phyloP scores from a whole-genome alignment of 2,888 invertebrate genomes.

The Pherbina coryleti region DNA sequence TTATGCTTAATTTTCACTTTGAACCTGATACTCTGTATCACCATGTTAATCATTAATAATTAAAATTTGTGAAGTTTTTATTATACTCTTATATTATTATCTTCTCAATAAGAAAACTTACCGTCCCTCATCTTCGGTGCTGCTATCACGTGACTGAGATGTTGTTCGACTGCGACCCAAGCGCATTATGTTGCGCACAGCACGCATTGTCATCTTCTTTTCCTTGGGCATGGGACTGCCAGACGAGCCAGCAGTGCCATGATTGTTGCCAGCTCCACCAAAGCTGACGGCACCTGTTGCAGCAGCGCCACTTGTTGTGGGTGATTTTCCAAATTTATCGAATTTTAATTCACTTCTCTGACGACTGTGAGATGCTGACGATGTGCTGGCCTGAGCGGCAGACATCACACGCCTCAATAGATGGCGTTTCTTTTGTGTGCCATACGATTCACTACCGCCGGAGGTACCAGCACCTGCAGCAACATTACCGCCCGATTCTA shows the following conservation, averaged over 20 bases:
- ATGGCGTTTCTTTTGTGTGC: constrained; percentile 53
- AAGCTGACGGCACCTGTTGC: constrained; percentile 2
- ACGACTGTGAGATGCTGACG: constrained; percentile 41
- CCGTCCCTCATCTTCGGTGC: constrained; percentile 65
- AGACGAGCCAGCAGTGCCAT: neutral
- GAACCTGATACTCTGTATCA: too few relatives aligned
- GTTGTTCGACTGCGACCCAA: constrained; percentile 59
- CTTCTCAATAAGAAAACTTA: constrained; percentile 53
- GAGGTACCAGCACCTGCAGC: constrained; percentile 43
- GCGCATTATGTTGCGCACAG: constrained; percentile 62
- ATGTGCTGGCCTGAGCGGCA: constrained; percentile 47
- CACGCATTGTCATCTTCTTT: constrained; percentile 59
- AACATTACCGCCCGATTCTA: constrained; percentile 48
- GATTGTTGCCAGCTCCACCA: neutral
- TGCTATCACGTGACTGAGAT: constrained; percentile 62
- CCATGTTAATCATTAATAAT: too few relatives aligned
- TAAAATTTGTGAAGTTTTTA: too few relatives aligned
- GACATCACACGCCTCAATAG: constrained; percentile 58
- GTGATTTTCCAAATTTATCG: constrained; percentile 58
- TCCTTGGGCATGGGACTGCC: constrained; percentile 54
- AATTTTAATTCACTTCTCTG: constrained; percentile 55
- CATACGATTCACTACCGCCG: constrained; percentile 47
- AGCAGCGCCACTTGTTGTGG: constrained; percentile 41
- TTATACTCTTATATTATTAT: too few relatives aligned
- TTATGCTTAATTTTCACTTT: too few relatives aligned